Evolutionary conservation across 2,113 vertebrate genomes (phyloP), one percentile per base, ranked within the genome.

Genomic region (Ptilorrhoa leucosticta): DNA sequence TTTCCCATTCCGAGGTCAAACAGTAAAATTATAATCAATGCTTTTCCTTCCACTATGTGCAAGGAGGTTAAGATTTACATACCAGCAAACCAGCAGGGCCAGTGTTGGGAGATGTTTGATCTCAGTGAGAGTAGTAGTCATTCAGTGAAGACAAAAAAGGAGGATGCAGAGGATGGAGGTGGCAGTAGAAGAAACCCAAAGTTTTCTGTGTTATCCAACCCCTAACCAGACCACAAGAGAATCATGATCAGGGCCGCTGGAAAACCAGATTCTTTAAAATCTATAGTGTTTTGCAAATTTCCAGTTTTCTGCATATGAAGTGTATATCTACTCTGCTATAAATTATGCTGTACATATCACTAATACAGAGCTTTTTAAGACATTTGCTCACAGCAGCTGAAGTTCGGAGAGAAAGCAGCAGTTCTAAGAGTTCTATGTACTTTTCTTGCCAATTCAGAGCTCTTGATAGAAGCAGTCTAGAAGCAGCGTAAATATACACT

Each of bases 101-200:
- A 97, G 92, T 97, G 97, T 97, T 97, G 97, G 97, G 96, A 98
- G 97, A 90, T 97, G 98, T 98, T 94, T 98, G 97, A 97, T 98
- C 97, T 98, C 97, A 96, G 96, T 97, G 97, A 98, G 82, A 95
- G 97, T 97, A 97, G 97, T 96, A 96, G 96, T 97, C 97, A 97
- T 95, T 98, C 97, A 98, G 97, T 98, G 97, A 97, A 98, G 98
- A 98, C 97, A 98, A 97, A 98, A 98, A 98, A 97, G 97, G 97
- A 98, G 97, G 97, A 97, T 98, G 97, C 97, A 98, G 97, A 98
- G 97, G 97, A 98, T 97, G 97, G 97, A 98, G 96, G 97, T 97
- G 97, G 97, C 97, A 97, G 97, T 91, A 97, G 97, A 97, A 98
- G 97, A 97, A 97, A 98, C 97, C 64, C 98, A 97, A 98, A 97